Conservation (phyloP, 2,797 vertebrate genomes). For the Spea hammondii region DNA sequence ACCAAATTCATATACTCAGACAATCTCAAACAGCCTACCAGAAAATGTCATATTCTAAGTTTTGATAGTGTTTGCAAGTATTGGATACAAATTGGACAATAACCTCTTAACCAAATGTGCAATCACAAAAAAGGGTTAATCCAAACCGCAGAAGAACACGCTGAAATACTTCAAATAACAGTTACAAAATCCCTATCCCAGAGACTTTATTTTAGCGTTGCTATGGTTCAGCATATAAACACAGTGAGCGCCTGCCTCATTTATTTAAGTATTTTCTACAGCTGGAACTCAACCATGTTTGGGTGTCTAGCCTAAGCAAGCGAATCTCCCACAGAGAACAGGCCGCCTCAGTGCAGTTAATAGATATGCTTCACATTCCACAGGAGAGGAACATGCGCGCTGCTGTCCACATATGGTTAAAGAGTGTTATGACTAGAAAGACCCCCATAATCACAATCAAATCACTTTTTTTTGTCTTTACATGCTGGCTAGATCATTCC, state of each 20-base stretch:
- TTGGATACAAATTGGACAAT: too few species aligned
- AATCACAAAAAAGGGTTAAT: background rate
- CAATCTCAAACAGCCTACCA: too few species aligned
- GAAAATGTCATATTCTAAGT: too few species aligned
- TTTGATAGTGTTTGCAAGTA: too few species aligned
- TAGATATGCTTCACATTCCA: constrained; percentile 58
- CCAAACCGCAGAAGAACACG: constrained; percentile 35
- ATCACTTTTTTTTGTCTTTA: background rate
- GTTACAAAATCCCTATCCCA: constrained; percentile 61
- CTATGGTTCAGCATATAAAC: constrained; percentile 67
- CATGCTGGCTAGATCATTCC: background rate
- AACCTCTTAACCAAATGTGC: too few species aligned
- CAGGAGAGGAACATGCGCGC: background rate
- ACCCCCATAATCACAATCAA: background rate
- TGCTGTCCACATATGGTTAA: constrained; percentile 36
- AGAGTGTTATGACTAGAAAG: background rate
- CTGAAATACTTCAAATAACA: constrained; percentile 65
- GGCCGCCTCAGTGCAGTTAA: constrained; percentile 53
- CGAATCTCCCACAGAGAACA: constrained; percentile 55
- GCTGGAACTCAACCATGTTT: constrained; percentile 79
- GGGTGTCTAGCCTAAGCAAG: constrained; percentile 80
- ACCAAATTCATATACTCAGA: too few species aligned
- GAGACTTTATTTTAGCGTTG: constrained; percentile 66
- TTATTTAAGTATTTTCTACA: constrained; percentile 80
- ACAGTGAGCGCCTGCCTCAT: constrained; percentile 68